Base-by-base conservation (phyloP, 1,140 invertebrate genomes). In the Drosophila bocqueti region DNA sequence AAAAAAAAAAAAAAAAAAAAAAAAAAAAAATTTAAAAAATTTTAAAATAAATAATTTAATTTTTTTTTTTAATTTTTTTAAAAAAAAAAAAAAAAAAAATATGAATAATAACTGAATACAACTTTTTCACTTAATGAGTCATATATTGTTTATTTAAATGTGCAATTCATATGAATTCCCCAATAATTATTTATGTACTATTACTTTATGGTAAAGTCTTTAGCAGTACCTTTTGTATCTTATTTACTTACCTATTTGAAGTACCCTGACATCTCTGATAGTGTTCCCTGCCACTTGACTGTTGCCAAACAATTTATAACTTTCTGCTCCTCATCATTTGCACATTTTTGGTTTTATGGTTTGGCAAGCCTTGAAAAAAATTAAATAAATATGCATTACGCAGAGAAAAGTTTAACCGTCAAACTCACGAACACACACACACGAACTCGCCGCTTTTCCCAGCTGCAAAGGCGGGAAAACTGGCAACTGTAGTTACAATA, bases 361-460 rank as follows among this genome's bases (percentile, higher is more conserved):
- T 69, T 74, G 81, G 36, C 26, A 75, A 89, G 61, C 72, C 71
- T 72, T 64, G 2, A 36, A 64, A 78, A 89, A 89, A 89, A 90
- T 84, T 90, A 89, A 84, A 89, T 89, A 81, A 90, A 89, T 79
- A 81, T 89, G 84, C 85, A 90, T 81, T 89, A 81, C 69, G 74
- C 63, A 38, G 34, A 49, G 45, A 78, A 24, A 81, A 84, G 84
- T 90, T 89, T 26, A 81, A 78, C 84, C 66, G 61, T 79, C 68
- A 58, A 57, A 54, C 74, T 72, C 38, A 45, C 63, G 24, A 24
- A 42, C 40, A 49, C 34, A 49, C 18, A 5, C 15, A 10, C 52
- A 15, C 8, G 6, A 52, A 29, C 4, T 9, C 47, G 4, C 29
- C 3, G 26, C 59, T 31, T 55, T 36, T 29, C 24, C 42, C 29